Percentiles rank a stretch among this genome's conserved stretches.
These are phyloP conservation scores for Augochlorella aurata DNA, from an alignment of 2,888 invertebrate species.

Conservation along the genomic window DNA sequence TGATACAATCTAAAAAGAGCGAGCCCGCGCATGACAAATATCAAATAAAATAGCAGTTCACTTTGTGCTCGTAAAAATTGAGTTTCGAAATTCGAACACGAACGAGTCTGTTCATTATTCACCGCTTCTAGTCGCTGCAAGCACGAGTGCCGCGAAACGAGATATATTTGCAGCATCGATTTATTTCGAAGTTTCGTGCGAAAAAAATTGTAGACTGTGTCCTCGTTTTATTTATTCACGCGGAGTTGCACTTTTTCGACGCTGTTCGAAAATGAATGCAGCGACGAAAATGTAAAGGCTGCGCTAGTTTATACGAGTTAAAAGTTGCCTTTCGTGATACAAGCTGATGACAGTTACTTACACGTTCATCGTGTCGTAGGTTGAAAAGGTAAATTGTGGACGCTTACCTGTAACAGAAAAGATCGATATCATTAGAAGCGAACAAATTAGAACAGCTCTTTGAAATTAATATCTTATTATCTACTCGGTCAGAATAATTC, in stretches of 20 bases:
- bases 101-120: not conserved
- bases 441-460: not conserved
- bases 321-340: not conserved
- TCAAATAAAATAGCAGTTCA: not conserved
- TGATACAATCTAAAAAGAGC: not conserved
- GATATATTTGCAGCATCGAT: not conserved
- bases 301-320: not conserved
- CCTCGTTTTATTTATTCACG: not conserved
- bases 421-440: not conserved
- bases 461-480: no score
- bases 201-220: not conserved
- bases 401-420: slow-evolving; percentile 1
- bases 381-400: not conserved
- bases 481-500: no score
- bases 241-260: not conserved
- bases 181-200: not conserved
- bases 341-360: not conserved
- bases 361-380: not conserved
- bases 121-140: not conserved
- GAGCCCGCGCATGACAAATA: not conserved
- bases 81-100: not conserved
- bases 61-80: not conserved
- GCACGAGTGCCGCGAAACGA: not conserved
- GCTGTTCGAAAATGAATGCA: not conserved
- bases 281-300: not conserved